Evolutionary conservation across 2,113 vertebrate genomes (phyloP).

Genomic region (Platysteira castanea): DNA sequence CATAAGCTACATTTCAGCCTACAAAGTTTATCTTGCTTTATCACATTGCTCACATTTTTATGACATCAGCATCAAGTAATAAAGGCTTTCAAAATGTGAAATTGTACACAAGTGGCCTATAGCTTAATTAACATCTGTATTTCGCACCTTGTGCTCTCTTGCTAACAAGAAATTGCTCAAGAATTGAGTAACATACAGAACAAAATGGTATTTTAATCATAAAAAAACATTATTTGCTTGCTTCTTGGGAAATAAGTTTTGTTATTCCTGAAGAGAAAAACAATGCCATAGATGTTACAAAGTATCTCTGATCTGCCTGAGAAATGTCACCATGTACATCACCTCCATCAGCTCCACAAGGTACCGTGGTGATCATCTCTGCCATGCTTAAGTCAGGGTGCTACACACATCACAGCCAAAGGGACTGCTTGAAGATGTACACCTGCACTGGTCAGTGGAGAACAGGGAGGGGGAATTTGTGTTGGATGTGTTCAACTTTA

Average conservation of each 20-base stretch:
- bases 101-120: neutral
- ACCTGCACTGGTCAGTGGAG: neutral
- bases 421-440: neutral
- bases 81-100: neutral
- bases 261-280: neutral
- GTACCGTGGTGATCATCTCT: neutral
- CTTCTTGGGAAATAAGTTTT: neutral
- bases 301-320: neutral
- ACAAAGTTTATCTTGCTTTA: neutral
- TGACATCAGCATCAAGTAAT: neutral
- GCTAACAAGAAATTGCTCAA: neutral
- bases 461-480: neutral
- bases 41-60: neutral
- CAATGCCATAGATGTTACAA: neutral
- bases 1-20: neutral
- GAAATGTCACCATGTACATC: neutral
- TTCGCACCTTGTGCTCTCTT: neutral
- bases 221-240: neutral
- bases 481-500: neutral
- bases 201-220: neutral
- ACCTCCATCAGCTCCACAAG: neutral
- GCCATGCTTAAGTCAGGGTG: neutral
- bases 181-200: neutral
- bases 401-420: neutral
- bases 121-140: neutral